Evolutionary conservation across 2,113 vertebrate genomes (phyloP), one percentile per base, ranked within the genome.

Genomic region (Tauraco erythrolophus): DNA sequence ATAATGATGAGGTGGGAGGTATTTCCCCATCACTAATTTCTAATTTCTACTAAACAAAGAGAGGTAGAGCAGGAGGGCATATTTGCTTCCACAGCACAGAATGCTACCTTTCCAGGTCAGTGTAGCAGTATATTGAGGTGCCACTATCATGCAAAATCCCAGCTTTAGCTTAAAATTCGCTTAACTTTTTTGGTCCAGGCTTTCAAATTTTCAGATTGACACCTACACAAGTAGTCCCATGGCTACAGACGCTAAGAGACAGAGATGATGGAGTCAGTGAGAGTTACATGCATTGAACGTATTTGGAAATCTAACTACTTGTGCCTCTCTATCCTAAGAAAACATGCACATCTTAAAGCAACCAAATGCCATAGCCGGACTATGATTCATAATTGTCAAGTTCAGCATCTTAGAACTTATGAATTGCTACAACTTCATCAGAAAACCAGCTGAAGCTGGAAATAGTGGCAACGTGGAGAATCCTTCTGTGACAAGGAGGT

Each of bases 361-460:
- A 51, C 33, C 19, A 79, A 66, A 83, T 71, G 87, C 58, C 1
- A 0, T 54, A 88, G 35, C 45, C 41, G 21, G 92, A 33, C n/a
- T 72, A 37, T 92, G 88, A 96, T 84, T 94, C 83, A 84, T 58
- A 82, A 53, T 69, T 65, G 16, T 69, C 33, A 93, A 62, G 79
- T 91, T 88, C 76, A 74, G 50, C 23, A 28, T 82, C 61, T 79
- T 81, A 50, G 50, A 88, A 84, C 37, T 83, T 58, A 37, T 17
- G 93, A 93, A 76, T 61, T 3, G 19, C 39, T 85, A 24, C 14
- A 51, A 31, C 46, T 82, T 84, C 23, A 6, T 72, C 14, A 89
- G 65, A 90, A 82, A 65, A 89, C 2, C 50, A 69, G 43, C 19
- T 82, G 70, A 93, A 96, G 31, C 12, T 30, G 31, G 39, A 51